Base-by-base conservation (phyloP, 2,113 vertebrate species). In the Tenebrosternarchus preto region DNA sequence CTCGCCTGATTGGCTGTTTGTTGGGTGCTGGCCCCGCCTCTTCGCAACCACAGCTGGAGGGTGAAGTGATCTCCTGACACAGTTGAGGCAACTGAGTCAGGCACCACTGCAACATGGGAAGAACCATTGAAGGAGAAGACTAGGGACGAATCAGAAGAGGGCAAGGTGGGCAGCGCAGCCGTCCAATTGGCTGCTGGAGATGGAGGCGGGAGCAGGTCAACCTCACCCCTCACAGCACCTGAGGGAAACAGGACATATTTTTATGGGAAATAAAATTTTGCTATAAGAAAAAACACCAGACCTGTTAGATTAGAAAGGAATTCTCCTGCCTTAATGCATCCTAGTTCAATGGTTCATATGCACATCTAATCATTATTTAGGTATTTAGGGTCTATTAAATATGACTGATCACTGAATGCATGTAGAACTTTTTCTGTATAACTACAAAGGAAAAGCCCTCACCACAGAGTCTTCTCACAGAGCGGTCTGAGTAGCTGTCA, bases 101-200 rank as follows among this genome's bases (percentile, higher is more conserved):
- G 97, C 83, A 99, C 96, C 82, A 91, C 93, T 68, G 96, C 96
- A 0, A 96, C 94, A n/a, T 98, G 97, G 83, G 93, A 89, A 57
- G 93, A 97, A 75, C 96, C 97, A 0, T 99, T 98, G 87, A 99
- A 99, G 91, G 96, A 98, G 87, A 98, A 99, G 83, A 99, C 97
- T 31, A 97, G 94, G 78, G 97, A 98, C 83, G 96, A 98, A 88
- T 98, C 97, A 71, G 97, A 97, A 81, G 96, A 98, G 73, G 98
- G 97, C 60, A 99, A 95, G 12, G 97, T 96, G 0, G 96, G 97
- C 78, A 99, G 93, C 0, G 93, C 93, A 0, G 95, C 92, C 0
- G 98, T 99, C 98, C 98, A 99, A 91, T 98, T 99, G 19, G 95
- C 95, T 0, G 86, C 92, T 20, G 95, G 96, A 24, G 95, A 95